These are phyloP conservation scores for Monopterus albus DNA, from an alignment of 2,113 vertebrate genomes.

Conservation along the genomic window DNA sequence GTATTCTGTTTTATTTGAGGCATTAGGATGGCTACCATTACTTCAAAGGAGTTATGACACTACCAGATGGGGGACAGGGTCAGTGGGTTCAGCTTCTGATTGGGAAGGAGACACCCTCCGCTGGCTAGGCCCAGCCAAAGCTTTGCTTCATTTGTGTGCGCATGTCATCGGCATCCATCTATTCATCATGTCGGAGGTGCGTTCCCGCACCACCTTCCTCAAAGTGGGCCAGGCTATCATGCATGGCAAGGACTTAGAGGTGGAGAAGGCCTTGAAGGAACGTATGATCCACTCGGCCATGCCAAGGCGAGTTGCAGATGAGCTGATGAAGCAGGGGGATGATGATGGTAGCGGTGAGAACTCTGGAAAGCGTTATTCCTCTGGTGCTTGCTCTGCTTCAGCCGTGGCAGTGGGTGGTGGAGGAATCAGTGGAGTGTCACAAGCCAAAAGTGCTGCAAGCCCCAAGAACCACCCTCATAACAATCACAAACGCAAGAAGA, in stretches of 20 bases:
- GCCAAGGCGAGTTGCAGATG: constrained; percentile 94
- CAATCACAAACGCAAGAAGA: constrained; percentile 92
- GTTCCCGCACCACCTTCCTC: constrained; percentile 96
- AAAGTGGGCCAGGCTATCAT: constrained; percentile 99
- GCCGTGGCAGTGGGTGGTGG: constrained; percentile 62
- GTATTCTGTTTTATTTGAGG: constrained; percentile 94
- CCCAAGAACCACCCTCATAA: constrained; percentile 84
- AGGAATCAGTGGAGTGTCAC: constrained; percentile 50
- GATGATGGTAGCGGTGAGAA: constrained; percentile 91
- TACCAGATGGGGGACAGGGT: constrained; percentile 16
- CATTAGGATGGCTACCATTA: constrained; percentile 88
- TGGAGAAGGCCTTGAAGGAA: constrained; percentile 98
- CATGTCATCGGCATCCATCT: constrained; percentile 94
- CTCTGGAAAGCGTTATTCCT: constrained; percentile 90
- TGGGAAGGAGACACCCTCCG: constrained; percentile 65
- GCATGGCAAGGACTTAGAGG: constrained; percentile 97
- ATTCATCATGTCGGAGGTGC: constrained; percentile 97
- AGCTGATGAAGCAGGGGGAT: constrained; percentile 96
- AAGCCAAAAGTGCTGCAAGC: constrained; percentile 70
- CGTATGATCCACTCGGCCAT: constrained; percentile 99
- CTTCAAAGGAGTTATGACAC: constrained; percentile 66
- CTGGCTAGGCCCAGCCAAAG: constrained; percentile 90
- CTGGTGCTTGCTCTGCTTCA: constrained; percentile 86
- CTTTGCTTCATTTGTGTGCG: constrained; percentile 92
- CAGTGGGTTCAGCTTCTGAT: background rate